Percentiles rank a stretch among this genome's conserved stretches.
phyloP scores from a whole-genome alignment of 2,888 invertebrate species.

The Strigamia crassipes region DNA sequence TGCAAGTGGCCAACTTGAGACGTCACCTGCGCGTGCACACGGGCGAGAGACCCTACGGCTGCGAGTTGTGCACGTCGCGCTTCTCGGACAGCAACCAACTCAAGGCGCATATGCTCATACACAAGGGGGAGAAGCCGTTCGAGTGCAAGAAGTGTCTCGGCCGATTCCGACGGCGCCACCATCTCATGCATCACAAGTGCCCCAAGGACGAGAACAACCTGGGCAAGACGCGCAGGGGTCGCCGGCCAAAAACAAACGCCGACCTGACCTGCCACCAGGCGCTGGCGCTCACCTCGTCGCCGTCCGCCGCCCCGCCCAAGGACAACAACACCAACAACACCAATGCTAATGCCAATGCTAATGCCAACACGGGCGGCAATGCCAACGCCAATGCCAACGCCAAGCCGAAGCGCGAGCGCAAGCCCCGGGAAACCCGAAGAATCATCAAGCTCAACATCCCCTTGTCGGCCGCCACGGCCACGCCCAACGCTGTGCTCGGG shows the following conservation, averaged over 20 bases:
- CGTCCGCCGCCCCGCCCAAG: constrained; percentile 13
- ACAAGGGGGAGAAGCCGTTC: constrained; percentile 88
- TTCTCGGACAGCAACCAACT: constrained; percentile 92
- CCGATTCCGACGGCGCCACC: constrained; percentile 82
- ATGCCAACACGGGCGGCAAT: no score
- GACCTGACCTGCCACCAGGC: background rate
- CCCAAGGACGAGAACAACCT: constrained; percentile 59
- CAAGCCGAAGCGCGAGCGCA: constrained; percentile 57
- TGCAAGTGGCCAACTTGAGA: constrained; percentile 88
- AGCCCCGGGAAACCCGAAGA: constrained; percentile 64
- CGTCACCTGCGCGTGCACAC: constrained; percentile 89
- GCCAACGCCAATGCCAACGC: background rate
- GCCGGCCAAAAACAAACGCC: constrained; percentile 51
- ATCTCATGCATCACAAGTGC: constrained; percentile 83
- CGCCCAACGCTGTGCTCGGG: constrained; percentile 1
- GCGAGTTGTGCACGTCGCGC: constrained; percentile 80
- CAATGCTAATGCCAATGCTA: background rate
- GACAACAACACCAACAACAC: constrained; percentile 45
- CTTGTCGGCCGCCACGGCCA: constrained; percentile 17
- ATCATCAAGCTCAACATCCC: constrained; percentile 57
- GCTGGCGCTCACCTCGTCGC: constrained; percentile 29
- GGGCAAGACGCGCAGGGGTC: constrained; percentile 53
- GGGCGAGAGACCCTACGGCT: constrained; percentile 86
- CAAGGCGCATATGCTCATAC: constrained; percentile 85
- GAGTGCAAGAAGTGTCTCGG: constrained; percentile 78